Evolutionary conservation across 2,797 vertebrate genomes (phyloP).

Genomic region (Crocodylus rhombifer): DNA sequence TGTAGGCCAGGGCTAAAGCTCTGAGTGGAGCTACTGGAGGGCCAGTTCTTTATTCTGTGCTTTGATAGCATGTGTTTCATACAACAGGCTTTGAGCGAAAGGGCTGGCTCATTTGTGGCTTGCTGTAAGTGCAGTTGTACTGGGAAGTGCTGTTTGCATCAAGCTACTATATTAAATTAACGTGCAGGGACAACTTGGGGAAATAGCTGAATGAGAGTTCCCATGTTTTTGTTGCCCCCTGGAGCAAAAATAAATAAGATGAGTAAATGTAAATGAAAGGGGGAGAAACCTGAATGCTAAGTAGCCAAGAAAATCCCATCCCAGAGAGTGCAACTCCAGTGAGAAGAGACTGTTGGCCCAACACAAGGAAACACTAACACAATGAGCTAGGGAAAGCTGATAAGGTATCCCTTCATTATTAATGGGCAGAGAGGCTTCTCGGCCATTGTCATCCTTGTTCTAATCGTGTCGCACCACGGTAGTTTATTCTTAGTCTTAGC

Average conservation of each 20-base stretch:
- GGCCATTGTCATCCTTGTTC: slow-evolving; percentile 71
- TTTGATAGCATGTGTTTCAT: fast-evolving
- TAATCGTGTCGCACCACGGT: slow-evolving; percentile 81
- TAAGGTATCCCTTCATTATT: slow-evolving; percentile 86
- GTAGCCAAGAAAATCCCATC: neutral
- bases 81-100: neutral
- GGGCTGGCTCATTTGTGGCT: neutral
- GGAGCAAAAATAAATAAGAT: neutral
- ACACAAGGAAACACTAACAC: slow-evolving; percentile 31
- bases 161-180: neutral
- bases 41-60: neutral
- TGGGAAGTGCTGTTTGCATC: neutral
- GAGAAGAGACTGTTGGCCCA: slow-evolving; percentile 33
- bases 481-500: slow-evolving; percentile 71
- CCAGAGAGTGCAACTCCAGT: neutral
- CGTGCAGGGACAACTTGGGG: neutral
- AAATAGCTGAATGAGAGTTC: neutral
- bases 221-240: neutral
- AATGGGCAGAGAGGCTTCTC: slow-evolving; percentile 73
- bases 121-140: neutral
- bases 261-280: neutral
- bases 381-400: slow-evolving; percentile 74
- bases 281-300: neutral
- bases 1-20: neutral
- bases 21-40: neutral